Evolutionary conservation across 2,888 invertebrate species (phyloP).

Genomic region (Melieria omissa): DNA sequence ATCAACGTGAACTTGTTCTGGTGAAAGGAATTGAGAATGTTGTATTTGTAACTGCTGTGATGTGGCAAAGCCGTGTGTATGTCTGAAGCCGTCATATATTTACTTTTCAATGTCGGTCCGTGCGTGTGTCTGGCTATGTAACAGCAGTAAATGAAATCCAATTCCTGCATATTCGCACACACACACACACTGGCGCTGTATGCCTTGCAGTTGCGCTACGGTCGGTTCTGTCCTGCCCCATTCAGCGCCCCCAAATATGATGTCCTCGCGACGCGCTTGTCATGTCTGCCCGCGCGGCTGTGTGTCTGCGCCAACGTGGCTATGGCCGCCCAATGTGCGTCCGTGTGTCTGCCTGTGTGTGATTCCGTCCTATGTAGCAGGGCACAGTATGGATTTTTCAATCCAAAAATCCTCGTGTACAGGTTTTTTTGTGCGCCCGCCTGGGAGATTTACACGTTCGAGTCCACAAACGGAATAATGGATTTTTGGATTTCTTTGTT

Average conservation of each 20-base stretch:
- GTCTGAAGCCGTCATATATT: neutral
- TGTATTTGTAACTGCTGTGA: constrained; percentile 38
- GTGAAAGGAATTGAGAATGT: constrained; percentile 58
- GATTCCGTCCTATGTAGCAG: constrained; percentile 24
- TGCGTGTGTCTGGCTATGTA: constrained; percentile 19
- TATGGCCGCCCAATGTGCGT: constrained; percentile 2
- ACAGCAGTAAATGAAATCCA: constrained; percentile 20
- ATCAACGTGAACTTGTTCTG: constrained; percentile 30
- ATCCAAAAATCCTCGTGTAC: constrained; percentile 60
- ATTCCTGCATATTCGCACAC: neutral
- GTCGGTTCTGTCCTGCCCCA: too few species aligned
- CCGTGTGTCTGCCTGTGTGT: constrained; percentile 36
- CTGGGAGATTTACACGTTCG: constrained; percentile 63
- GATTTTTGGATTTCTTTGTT: constrained; percentile 45
- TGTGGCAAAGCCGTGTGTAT: neutral
- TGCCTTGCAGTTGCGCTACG: too few species aligned
- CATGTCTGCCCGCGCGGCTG: neutral
- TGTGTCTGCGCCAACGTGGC: neutral
- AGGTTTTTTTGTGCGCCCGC: constrained; percentile 52
- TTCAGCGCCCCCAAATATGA: constrained; percentile 12
- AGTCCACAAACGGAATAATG: constrained; percentile 63
- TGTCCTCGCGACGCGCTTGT: constrained; percentile 11
- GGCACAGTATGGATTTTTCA: constrained; percentile 56
- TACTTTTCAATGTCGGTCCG: constrained; percentile 16
- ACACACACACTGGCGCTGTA: neutral